phyloP scores from a whole-genome alignment of 2,888 invertebrate genomes.

The Macrophya alboannulata region DNA sequence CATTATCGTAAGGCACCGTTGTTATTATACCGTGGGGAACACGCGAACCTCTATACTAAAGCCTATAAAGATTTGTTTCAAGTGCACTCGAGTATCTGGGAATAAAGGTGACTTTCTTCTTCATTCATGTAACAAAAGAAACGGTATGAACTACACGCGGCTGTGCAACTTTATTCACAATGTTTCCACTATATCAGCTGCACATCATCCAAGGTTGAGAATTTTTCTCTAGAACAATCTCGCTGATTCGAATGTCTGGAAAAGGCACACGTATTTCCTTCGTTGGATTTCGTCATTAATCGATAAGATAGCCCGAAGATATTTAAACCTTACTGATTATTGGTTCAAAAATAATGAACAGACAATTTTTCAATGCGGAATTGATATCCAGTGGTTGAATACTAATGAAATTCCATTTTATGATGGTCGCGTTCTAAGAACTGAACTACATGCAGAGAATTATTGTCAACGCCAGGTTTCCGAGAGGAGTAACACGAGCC shows the following conservation, averaged over 20 bases:
- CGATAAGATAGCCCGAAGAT: too few species aligned
- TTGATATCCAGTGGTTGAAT: not conserved
- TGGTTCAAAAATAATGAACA: not conserved
- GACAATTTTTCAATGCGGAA: not conserved
- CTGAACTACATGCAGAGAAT: constrained; percentile 14
- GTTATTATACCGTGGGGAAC: constrained; percentile 16
- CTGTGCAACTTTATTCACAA: not conserved
- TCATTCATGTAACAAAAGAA: not conserved
- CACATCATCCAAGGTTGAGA: not conserved
- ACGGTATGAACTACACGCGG: not conserved
- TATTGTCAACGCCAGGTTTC: not conserved
- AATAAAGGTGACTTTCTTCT: constrained; percentile 32
- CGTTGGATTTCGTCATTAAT: not conserved
- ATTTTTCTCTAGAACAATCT: not conserved
- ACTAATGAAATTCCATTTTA: not conserved
- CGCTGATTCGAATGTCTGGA: too few species aligned
- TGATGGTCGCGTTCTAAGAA: constrained; percentile 14
- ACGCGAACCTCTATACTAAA: not conserved
- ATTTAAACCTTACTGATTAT: not conserved
- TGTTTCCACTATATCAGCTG: not conserved
- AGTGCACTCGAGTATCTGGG: constrained; percentile 22
- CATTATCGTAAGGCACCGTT: constrained; percentile 49
- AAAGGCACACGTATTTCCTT: not conserved
- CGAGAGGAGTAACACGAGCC: constrained; percentile 23
- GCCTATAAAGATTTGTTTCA: constrained; percentile 25